A percentile compares a stretch with the other conserved stretches of the same genome.
These are phyloP conservation scores for Aradus depressus DNA, from an alignment of 2,888 invertebrate genomes.

Conservation along the genomic window DNA sequence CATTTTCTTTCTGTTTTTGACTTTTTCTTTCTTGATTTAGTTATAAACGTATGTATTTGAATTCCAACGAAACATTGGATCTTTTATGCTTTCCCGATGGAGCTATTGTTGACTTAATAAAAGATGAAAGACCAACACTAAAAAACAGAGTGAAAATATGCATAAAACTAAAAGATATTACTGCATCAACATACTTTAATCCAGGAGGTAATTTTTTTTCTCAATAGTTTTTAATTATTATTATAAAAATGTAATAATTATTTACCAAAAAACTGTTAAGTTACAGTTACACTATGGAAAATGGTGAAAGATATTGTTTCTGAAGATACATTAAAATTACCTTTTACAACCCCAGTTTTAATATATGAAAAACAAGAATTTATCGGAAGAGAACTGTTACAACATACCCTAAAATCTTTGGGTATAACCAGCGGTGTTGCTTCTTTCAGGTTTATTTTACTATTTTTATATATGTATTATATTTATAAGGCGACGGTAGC, in stretches of 20 bases:
- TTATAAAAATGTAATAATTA: no score
- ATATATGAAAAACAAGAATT: background rate
- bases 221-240: background rate
- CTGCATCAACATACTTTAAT: background rate
- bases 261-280: background rate
- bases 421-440: background rate
- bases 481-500: no score
- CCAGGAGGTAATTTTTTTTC: background rate
- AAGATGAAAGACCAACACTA: background rate
- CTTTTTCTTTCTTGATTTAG: no score
- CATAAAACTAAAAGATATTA: slow-evolving; percentile 1
- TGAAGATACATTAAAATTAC: background rate
- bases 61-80: background rate
- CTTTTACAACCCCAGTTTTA: background rate
- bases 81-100: background rate
- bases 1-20: no score
- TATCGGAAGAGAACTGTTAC: background rate
- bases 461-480: background rate
- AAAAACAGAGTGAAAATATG: background rate
- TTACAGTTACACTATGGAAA: background rate
- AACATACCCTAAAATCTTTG: background rate
- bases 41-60: no score
- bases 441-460: background rate
- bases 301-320: background rate
- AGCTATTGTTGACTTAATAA: background rate